Conservation (phyloP, 2,113 vertebrate species). For the Sander lucioperca region DNA sequence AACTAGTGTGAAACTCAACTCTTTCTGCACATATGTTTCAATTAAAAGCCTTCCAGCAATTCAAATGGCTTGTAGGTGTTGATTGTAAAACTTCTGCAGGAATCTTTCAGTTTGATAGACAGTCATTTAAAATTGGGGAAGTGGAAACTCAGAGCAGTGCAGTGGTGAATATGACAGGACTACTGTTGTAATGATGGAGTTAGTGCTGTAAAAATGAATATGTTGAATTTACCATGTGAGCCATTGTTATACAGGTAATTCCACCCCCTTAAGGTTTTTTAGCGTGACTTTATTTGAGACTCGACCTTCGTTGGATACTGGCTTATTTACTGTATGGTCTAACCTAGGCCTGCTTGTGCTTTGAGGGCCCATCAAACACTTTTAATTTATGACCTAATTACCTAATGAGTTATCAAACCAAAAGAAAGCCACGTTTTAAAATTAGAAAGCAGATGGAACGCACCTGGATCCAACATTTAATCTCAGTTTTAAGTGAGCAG, state of each 20-base stretch:
- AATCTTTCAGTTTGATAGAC: background rate
- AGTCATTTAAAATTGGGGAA: background rate
- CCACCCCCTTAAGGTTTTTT: background rate
- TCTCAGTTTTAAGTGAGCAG: constrained; percentile 2
- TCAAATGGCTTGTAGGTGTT: background rate
- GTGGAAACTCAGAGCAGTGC: background rate
- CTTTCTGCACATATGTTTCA: background rate
- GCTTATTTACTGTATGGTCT: background rate
- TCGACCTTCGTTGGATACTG: background rate
- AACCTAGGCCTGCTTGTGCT: background rate
- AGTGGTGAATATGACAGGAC: background rate
- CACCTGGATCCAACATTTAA: background rate
- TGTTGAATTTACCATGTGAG: background rate
- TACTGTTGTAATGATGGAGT: no score
- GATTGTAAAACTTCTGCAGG: background rate
- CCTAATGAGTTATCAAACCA: background rate
- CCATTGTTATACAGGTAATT: background rate
- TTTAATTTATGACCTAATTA: background rate
- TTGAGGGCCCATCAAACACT: background rate
- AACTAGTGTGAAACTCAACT: background rate
- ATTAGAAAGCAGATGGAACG: background rate
- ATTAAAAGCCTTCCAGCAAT: background rate
- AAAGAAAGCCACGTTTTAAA: background rate
- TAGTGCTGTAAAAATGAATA: background rate
- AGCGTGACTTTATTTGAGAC: background rate